These are phyloP conservation scores for Allochrocebus solatus DNA, from an alignment of 2,797 vertebrate species.

Conservation along the genomic window DNA sequence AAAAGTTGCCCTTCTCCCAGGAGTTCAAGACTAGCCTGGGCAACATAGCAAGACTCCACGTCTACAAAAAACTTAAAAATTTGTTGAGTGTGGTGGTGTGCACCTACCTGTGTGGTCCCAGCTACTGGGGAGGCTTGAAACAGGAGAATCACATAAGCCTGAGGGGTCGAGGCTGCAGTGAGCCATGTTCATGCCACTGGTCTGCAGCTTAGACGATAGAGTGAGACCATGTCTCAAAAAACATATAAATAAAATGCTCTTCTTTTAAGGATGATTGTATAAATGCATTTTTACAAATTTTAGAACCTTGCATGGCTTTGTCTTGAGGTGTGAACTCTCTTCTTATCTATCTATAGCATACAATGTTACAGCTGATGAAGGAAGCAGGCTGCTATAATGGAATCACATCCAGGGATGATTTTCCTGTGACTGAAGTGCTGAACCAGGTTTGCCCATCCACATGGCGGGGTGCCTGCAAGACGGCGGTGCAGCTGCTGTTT, in stretches of 20 bases:
- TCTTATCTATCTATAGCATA: slow-evolving; percentile 86
- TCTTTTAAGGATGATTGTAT: neutral
- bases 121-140: neutral
- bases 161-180: neutral
- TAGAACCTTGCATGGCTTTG: neutral
- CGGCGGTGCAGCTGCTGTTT: slow-evolving; percentile 97
- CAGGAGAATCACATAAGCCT: neutral
- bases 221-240: neutral
- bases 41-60: neutral
- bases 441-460: slow-evolving; percentile 98
- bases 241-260: neutral
- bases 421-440: slow-evolving; percentile 95
- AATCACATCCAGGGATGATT: slow-evolving; percentile 91
- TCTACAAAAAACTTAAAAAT: neutral
- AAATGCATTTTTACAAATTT: neutral
- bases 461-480: slow-evolving; percentile 98
- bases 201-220: neutral
- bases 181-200: neutral
- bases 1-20: neutral
- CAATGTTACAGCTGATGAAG: slow-evolving; percentile 96
- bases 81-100: neutral
- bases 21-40: neutral
- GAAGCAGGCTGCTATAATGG: slow-evolving; percentile 95
- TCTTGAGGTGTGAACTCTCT: neutral
- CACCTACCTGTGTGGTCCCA: neutral